Evolutionary conservation across 1,140 invertebrate species (phyloP), one percentile per base, ranked within the genome.

Genomic region (Apis mellifera): DNA sequence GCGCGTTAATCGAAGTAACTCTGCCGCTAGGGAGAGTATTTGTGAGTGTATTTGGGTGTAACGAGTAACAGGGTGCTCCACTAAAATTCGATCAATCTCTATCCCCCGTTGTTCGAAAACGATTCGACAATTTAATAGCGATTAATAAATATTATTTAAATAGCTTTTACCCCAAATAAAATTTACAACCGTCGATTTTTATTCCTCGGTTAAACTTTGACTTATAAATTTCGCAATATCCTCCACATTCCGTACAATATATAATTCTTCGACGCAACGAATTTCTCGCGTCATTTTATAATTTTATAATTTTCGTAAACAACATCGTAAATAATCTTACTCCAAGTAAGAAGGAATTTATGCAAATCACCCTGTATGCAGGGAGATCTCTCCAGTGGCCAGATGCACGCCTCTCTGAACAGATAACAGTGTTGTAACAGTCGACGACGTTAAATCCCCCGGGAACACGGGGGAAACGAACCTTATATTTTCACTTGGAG

Each of bases 1-100:
- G 75, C 64, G 21, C 26, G 64, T 77, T 77, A 77, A 77, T 77
- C 75, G 75, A 77, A 77, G 64, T 52, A 52, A 70, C 66, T 78
- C 55, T 42, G 48, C 55, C 77, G 32, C 48, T 1, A 13, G 77
- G 48, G 42, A 78, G 77, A 42, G 17, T 7, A 17, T 12, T 23
- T 13, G 15, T 48, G 50, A 42, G 5, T 60, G 32, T 32, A 32
- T 32, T 32, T 32, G 32, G 1, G 26, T n/a, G n/a, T n/a, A n/a
- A n/a, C 60, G 50, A 42, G 32, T 60, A n/a, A 62, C 55, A 21
- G 66, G 42, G 66, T 71, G 48, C 2, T 11, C 19, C 19, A 23
- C 1, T 8, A 17, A 0, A 71, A 52, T n/a, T 4, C 2, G 1
- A 60, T 23, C 23, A 17, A 69, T 32, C 15, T 23, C 0, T 32